Evolutionary conservation across 2,797 vertebrate species (phyloP).

Genomic region (Sebastes hubbsi): DNA sequence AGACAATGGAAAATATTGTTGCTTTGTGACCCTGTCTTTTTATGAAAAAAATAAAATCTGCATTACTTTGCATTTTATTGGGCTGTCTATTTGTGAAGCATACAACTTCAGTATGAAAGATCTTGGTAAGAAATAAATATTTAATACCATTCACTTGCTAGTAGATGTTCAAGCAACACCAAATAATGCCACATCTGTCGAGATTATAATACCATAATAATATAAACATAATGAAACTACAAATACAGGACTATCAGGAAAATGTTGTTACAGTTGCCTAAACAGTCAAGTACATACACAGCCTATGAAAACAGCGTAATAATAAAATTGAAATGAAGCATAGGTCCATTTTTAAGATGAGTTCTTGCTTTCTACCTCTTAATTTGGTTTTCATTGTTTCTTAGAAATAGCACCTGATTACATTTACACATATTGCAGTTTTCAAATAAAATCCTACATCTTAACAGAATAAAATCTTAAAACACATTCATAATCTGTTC

Average conservation of each 20-base stretch:
- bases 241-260: slow-evolving; percentile 8
- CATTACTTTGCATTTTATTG: slow-evolving; percentile 58
- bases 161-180: slow-evolving; percentile 9
- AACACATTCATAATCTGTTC: slow-evolving; percentile 5
- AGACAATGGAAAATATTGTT: slow-evolving; percentile 73
- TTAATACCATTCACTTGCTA: slow-evolving; percentile 44
- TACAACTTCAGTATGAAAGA: background rate
- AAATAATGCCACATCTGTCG: background rate
- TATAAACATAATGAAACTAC: slow-evolving; percentile 20
- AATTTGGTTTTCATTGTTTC: slow-evolving; percentile 4
- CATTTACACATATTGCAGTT: slow-evolving; percentile 6
- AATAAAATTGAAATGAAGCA: background rate
- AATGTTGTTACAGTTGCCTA: background rate
- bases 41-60: slow-evolving; percentile 72
- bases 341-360: background rate
- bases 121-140: slow-evolving; percentile 49
- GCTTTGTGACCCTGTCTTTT: slow-evolving; percentile 80
- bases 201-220: background rate
- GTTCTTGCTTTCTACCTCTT: background rate
- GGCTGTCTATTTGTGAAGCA: slow-evolving; percentile 14
- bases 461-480: background rate
- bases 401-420: slow-evolving; percentile 21
- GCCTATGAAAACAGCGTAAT: background rate
- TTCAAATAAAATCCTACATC: background rate
- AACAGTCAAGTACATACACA: slow-evolving; percentile 11